These are phyloP conservation scores for Psilopogon haemacephalus DNA, from an alignment of 2,113 vertebrate genomes.

Conservation along the genomic window DNA sequence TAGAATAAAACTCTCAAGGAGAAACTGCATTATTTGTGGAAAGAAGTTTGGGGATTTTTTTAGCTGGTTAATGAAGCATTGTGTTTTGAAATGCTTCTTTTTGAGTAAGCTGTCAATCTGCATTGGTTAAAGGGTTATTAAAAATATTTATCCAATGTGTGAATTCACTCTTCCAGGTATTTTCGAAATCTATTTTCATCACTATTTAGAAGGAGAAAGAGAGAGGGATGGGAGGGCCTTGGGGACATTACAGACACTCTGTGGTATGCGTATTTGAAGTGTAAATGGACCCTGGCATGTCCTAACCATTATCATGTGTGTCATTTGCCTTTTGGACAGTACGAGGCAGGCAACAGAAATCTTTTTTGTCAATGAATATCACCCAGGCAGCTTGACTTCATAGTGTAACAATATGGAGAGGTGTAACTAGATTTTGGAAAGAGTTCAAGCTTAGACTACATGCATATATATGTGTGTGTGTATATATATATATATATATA, in stretches of 20 bases:
- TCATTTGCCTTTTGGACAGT: constrained; percentile 21
- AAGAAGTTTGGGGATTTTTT: background rate
- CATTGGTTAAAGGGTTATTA: constrained; percentile 28
- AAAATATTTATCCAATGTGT: background rate
- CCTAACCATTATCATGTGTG: background rate
- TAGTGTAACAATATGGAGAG: background rate
- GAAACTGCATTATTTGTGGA: background rate
- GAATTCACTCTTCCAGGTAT: background rate
- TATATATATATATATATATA: no score
- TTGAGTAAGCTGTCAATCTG: constrained; percentile 14
- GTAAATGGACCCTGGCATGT: constrained; percentile 3
- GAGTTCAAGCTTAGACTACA: background rate
- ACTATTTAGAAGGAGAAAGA: background rate
- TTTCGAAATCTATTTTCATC: constrained; percentile 28
- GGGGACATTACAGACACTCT: background rate
- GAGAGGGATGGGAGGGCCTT: background rate
- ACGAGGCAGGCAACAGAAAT: background rate
- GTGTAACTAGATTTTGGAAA: background rate
- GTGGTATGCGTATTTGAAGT: background rate
- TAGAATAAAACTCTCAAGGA: background rate
- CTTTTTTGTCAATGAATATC: background rate
- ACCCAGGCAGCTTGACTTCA: background rate
- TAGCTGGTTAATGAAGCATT: constrained; percentile 42
- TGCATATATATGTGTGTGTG: no score
- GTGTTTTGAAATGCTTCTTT: background rate